Evolutionary conservation across 2,797 vertebrate genomes (phyloP), one percentile per base, ranked within the genome.

Genomic region (Acrossocheilus fasciatus): DNA sequence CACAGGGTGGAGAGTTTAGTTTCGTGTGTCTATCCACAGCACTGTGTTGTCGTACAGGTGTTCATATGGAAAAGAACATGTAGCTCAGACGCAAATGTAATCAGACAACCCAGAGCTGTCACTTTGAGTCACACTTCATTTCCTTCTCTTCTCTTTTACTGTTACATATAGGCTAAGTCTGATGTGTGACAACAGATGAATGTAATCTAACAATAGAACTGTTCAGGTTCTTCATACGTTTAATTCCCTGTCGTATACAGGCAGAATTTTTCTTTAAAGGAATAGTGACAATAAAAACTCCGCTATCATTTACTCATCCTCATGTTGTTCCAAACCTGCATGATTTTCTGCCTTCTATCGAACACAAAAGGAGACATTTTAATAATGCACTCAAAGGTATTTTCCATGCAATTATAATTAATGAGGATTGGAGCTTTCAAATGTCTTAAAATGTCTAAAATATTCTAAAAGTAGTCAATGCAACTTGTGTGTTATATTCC

Each of bases 171-270:
- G 14, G 69, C n/a, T 57, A 88, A 86, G 77, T 54, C 68, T 73
- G 66, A 87, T 82, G 72, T 72, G 82, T 84, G 74, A 86, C 73
- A 81, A 68, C 41, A 82, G 57, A 76, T 68, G 6, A 43, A 80
- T 57, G 45, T 72, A 77, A 41, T 83, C n/a, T 79, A 83, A 77
- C 81, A 76, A 76, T 81, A 86, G 57, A 66, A 66, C 76, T 80
- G 41, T 74, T 79, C 57, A 77, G 6, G 1, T 50, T n/a, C 26
- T 70, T 59, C 52, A 45, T 43, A 41, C 23, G 15, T 74, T 69
- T 4, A 30, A 73, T 59, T 83, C 10, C 34, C 41, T 66, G 23
- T 20, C 8, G 6, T 45, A 62, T 62, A 18, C 39, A 34, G 14
- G 39, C 39, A 45, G 41, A 45, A 9, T 47, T 66, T 3, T 4